These are phyloP conservation scores for Spodoptera frugiperda DNA, from an alignment of 1,140 invertebrate genomes.

Conservation along the genomic window DNA sequence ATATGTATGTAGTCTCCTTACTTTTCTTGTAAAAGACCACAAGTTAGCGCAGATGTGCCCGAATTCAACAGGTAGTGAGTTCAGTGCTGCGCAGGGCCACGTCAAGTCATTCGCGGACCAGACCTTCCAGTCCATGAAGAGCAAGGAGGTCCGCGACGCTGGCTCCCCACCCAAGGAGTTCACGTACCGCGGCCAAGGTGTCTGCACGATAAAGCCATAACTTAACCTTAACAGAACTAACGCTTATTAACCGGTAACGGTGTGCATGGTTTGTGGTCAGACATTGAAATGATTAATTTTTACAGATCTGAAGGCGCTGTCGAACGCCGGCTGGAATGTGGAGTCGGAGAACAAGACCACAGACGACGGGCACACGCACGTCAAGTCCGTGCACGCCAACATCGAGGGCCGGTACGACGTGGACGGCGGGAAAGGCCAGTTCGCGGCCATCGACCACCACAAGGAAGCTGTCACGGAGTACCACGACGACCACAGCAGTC, in stretches of 20 bases:
- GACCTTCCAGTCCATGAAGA: conserved; percentile 91
- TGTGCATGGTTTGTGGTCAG: neutral
- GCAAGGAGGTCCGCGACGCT: conserved; percentile 91
- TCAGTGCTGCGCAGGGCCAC: conserved; percentile 85
- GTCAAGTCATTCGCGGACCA: conserved; percentile 90
- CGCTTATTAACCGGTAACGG: conserved; percentile 79
- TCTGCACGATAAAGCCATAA: conserved; percentile 58
- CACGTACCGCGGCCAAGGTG: conserved; percentile 84
- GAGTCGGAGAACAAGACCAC: conserved; percentile 79
- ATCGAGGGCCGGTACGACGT: conserved; percentile 87
- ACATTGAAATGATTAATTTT: conserved; percentile 49
- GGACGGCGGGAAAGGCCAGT: conserved; percentile 87
- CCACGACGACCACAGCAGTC: conserved; percentile 88
- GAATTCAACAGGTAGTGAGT: conserved; percentile 79
- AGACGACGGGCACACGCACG: conserved; percentile 81
- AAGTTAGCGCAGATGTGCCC: conserved; percentile 63
- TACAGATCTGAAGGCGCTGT: conserved; percentile 82
- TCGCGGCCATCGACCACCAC: conserved; percentile 87
- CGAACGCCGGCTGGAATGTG: conserved; percentile 83
- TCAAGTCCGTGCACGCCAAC: conserved; percentile 78
- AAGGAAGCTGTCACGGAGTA: conserved; percentile 86
- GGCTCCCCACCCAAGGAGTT: conserved; percentile 90
- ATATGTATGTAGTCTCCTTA: neutral
- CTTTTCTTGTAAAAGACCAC: conserved; percentile 8
- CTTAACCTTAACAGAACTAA: conserved; percentile 79